These are phyloP conservation scores for Tetranychus truncatus DNA, from an alignment of 2,888 invertebrate genomes.

Conservation along the genomic window DNA sequence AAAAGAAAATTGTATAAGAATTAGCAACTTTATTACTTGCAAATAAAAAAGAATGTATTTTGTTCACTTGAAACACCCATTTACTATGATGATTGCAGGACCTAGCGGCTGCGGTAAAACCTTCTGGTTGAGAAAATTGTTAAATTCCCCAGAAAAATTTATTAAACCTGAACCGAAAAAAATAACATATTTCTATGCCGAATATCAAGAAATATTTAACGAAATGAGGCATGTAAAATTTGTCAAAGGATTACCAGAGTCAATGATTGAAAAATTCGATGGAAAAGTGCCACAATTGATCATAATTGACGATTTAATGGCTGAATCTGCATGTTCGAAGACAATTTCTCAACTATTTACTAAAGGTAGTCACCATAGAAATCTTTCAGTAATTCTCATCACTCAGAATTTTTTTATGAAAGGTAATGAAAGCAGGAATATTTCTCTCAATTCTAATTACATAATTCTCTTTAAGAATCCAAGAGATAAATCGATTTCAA, in stretches of 20 bases:
- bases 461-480: background rate
- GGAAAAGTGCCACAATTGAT: background rate
- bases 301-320: background rate
- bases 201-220: background rate
- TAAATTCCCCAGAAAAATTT: background rate
- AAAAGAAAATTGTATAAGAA: too few species aligned
- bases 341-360: background rate
- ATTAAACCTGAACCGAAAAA: background rate
- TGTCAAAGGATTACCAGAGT: background rate
- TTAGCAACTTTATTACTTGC: too few species aligned
- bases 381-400: background rate
- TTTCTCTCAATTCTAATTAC: background rate
- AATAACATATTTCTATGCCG: background rate
- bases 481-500: background rate
- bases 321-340: background rate
- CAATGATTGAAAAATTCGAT: background rate
- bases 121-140: background rate
- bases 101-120: background rate
- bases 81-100: background rate
- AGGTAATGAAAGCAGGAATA: background rate
- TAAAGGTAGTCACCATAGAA: background rate
- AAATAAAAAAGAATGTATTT: background rate
- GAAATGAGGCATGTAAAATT: background rate
- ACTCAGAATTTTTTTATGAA: background rate
- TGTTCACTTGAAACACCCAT: background rate